These are phyloP conservation scores for Biston betularia DNA, from an alignment of 2,888 invertebrate species.

Conservation along the genomic window DNA sequence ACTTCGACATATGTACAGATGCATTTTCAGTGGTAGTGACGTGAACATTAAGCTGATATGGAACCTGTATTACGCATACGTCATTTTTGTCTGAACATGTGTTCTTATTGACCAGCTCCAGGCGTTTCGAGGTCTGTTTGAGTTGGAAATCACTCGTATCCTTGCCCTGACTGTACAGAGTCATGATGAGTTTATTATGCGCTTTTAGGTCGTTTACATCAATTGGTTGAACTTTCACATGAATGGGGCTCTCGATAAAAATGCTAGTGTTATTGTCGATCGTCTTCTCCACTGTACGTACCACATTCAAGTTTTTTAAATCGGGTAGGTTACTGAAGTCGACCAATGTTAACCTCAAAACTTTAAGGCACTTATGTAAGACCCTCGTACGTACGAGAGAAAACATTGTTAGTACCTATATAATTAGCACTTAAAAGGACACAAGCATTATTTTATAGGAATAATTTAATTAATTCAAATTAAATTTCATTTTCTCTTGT, in stretches of 20 bases:
- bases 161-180: conserved; percentile 77
- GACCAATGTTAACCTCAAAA: conserved; percentile 82
- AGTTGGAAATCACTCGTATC: conserved; percentile 79
- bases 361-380: conserved; percentile 79
- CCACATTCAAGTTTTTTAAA: conserved; percentile 75
- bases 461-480: conserved; percentile 51
- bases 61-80: conserved; percentile 79
- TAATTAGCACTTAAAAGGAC: conserved; percentile 36
- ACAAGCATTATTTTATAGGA: conserved; percentile 51
- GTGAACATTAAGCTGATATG: conserved; percentile 79
- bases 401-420: conserved; percentile 64
- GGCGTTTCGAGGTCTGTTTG: conserved; percentile 78
- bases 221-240: conserved; percentile 80
- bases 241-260: conserved; percentile 82
- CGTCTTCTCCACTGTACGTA: conserved; percentile 81
- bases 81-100: conserved; percentile 74
- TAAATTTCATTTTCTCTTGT: conserved; percentile 46
- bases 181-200: conserved; percentile 79
- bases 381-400: conserved; percentile 68
- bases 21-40: conserved; percentile 77
- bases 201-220: conserved; percentile 77
- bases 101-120: conserved; percentile 79
- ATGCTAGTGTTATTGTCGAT: conserved; percentile 79
- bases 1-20: conserved; percentile 71
- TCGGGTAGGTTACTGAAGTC: conserved; percentile 78